Base-by-base conservation (phyloP, 1,140 invertebrate genomes). In the Amphibalanus amphitrite region DNA sequence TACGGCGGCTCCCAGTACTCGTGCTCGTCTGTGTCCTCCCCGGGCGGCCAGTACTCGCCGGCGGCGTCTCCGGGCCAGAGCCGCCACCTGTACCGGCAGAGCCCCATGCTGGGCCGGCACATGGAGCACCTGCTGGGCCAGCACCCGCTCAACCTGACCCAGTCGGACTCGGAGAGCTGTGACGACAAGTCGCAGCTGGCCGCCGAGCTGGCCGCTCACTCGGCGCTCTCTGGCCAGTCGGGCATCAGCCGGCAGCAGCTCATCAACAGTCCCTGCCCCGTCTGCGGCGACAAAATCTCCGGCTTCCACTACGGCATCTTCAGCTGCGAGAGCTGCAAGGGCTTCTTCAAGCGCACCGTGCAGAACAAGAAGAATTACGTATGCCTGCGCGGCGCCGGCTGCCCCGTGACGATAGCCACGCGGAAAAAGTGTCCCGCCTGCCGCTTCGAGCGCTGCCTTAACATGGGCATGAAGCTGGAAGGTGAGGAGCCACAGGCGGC, bases 341-440 rank as follows among this genome's bases (percentile, higher is more conserved):
- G 95, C 4, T 98, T 98, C 81, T 98, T 98, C 82, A 97, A 98
- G 81, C 85, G 95, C 73, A 98, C 94, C 67, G 95, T 98, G 6
- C 95, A 98, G 82, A 98, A 98, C 80, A 87, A 95, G 70, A 97
- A 97, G 82, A 92, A 94, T 79, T 98, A 97, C 81, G 90, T 93
- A 73, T 98, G 95, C 80, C 84, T 96, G 69, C 85, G 92, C 68
- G 92, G 92, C 25, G 91, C 91, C 0, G 88, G 89, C 71, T 97
- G 95, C 82, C 90, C 91, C 0, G 74, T 77, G 25, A 74, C 78
- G 33, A 91, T 95, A 20, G 89, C 89, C 13, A 97, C 93, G 29
- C 83, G 95, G 38, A 98, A 98, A 79, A 97, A 97, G 78, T 98
- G 95, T 79, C 94, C 95, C 0, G 93, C 93, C 25, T 98, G 95